phyloP scores from a whole-genome alignment of 2,888 invertebrate genomes.

The Epistrophella euchroma region DNA sequence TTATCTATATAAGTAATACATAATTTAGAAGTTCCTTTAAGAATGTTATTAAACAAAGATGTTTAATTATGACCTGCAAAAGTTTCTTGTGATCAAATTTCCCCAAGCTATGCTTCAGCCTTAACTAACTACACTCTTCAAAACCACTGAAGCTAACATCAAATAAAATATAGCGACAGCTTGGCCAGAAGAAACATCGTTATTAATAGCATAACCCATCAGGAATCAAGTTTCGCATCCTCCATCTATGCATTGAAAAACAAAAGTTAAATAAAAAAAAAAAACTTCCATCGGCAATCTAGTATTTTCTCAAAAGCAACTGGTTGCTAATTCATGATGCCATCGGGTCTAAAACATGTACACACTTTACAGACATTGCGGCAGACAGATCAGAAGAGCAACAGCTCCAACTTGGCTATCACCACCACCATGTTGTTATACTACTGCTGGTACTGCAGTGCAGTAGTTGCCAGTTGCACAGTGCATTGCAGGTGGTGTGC shows the following conservation, averaged over 20 bases:
- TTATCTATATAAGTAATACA: too few relatives aligned
- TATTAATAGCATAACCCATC: conserved; percentile 60
- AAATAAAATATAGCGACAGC: conserved; percentile 45
- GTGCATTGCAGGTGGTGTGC: conserved; percentile 57
- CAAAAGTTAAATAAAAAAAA: conserved; percentile 9
- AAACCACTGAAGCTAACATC: conserved; percentile 5
- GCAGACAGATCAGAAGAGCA: conserved; percentile 64
- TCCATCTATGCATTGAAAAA: conserved; percentile 20
- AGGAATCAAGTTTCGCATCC: conserved; percentile 59
- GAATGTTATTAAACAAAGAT: background rate
- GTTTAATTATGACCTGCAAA: conserved; percentile 22
- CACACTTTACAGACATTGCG: conserved; percentile 59
- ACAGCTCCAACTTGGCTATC: conserved; percentile 59
- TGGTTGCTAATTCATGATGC: conserved; percentile 55
- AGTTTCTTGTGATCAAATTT: conserved; percentile 6
- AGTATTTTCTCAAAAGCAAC: conserved; percentile 41
- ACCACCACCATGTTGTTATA: conserved; percentile 29
- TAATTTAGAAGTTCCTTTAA: background rate
- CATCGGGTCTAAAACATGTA: conserved; percentile 51
- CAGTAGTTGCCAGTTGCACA: background rate
- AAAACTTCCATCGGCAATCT: conserved; percentile 21
- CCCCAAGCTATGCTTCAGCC: background rate
- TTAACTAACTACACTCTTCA: conserved; percentile 3
- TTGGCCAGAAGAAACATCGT: conserved; percentile 49
- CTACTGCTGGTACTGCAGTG: conserved; percentile 10